A percentile compares a stretch with the other conserved stretches of the same genome.
Conservation (phyloP, 2,888 invertebrate genomes). For the Pollenia amentaria region DNA sequence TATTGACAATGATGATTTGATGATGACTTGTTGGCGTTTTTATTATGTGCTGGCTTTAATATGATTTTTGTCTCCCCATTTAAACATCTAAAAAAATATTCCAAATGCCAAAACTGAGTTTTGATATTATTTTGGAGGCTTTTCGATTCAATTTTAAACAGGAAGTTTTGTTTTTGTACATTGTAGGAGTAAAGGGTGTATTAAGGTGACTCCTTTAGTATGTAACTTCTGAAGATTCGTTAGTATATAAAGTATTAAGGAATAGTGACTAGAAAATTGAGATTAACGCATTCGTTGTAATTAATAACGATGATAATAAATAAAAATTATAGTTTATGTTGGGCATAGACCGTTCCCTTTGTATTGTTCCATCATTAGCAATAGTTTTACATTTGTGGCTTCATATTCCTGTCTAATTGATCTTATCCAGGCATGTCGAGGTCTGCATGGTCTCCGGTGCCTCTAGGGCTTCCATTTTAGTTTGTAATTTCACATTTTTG, state of each 20-base stretch:
- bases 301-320: too few species aligned
- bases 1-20: slow-evolving; percentile 56
- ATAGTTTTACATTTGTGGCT: too few species aligned
- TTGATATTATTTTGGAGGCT: slow-evolving; percentile 75
- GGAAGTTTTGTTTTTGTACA: slow-evolving; percentile 46
- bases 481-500: too few species aligned
- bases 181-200: slow-evolving; percentile 39
- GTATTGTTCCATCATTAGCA: too few species aligned
- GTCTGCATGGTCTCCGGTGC: too few species aligned
- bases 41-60: slow-evolving; percentile 82
- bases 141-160: slow-evolving; percentile 24
- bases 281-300: too few species aligned
- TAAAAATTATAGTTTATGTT: too few species aligned
- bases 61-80: slow-evolving; percentile 82
- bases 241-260: background rate
- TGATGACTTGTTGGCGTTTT: slow-evolving; percentile 78
- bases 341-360: too few species aligned
- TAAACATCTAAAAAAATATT: slow-evolving; percentile 76
- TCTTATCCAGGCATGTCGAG: too few species aligned
- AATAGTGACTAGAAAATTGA: background rate
- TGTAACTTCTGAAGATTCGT: background rate
- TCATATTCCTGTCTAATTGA: too few species aligned
- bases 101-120: slow-evolving; percentile 80
- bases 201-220: background rate
- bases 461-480: too few species aligned